Conservation (phyloP, 2,888 invertebrate genomes). For the Cephus nigrinus region DNA sequence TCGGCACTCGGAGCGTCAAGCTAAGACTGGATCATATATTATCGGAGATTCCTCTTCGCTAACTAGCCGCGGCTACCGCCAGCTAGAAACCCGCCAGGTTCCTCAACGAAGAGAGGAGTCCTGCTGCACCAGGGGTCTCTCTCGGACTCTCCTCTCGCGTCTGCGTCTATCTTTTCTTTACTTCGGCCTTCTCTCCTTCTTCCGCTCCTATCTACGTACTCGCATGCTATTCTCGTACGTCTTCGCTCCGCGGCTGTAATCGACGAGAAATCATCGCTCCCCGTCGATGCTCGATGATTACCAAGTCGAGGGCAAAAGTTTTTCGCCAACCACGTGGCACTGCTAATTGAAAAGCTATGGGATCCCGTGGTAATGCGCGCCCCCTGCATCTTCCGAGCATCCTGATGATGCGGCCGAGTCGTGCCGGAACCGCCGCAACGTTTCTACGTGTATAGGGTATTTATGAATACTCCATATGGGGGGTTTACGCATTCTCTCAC, state of each 20-base stretch:
- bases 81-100: background rate
- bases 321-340: conserved; percentile 23
- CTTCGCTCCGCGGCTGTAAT: conserved; percentile 18
- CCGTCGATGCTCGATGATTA: conserved; percentile 36
- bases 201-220: too few relatives aligned
- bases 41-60: conserved; percentile 5
- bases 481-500: conserved; percentile 39
- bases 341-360: conserved; percentile 37
- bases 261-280: conserved; percentile 30
- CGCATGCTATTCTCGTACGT: too few relatives aligned
- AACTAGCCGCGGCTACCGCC: conserved; percentile 10
- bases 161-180: too few relatives aligned
- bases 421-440: too few relatives aligned
- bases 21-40: conserved; percentile 12
- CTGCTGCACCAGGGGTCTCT: too few relatives aligned
- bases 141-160: too few relatives aligned
- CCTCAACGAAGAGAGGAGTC: too few relatives aligned
- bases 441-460: background rate
- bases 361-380: conserved; percentile 4
- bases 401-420: too few relatives aligned
- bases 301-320: conserved; percentile 30
- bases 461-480: background rate
- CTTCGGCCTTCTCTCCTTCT: too few relatives aligned
- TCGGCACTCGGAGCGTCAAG: background rate
- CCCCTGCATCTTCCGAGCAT: background rate